Percentiles rank a stretch among this genome's conserved stretches.
These are phyloP conservation scores for Anorthoa munda DNA, from an alignment of 2,888 invertebrate species.

Conservation along the genomic window DNA sequence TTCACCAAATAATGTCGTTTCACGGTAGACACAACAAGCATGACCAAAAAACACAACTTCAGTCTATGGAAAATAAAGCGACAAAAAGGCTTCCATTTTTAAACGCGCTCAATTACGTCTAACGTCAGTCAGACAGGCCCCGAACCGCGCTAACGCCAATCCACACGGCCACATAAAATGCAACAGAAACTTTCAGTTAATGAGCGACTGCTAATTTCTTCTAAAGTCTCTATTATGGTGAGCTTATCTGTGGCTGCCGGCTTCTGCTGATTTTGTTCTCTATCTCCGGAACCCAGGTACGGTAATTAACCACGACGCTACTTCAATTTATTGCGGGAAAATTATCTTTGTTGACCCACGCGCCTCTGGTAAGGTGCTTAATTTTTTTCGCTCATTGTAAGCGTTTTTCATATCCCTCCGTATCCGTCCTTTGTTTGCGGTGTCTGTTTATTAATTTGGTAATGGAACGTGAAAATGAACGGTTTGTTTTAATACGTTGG, in stretches of 20 bases:
- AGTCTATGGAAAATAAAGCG: constrained; percentile 46
- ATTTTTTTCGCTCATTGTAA: constrained; percentile 79
- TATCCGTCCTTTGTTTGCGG: constrained; percentile 64
- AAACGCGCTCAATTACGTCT: constrained; percentile 56
- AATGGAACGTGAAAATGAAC: constrained; percentile 60
- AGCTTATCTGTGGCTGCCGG: constrained; percentile 76
- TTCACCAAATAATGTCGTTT: constrained; percentile 2
- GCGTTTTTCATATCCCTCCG: constrained; percentile 74
- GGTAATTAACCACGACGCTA: constrained; percentile 81
- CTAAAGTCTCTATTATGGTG: constrained; percentile 79
- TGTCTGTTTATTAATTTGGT: constrained; percentile 74
- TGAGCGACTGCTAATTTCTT: constrained; percentile 83
- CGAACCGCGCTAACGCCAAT: constrained; percentile 66
- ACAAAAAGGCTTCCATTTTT: constrained; percentile 51
- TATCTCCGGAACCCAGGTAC: constrained; percentile 79
- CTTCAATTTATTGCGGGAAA: constrained; percentile 83
- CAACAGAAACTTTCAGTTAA: constrained; percentile 73
- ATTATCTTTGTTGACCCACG: constrained; percentile 88
- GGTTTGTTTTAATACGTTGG: constrained; percentile 55
- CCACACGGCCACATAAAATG: constrained; percentile 57
- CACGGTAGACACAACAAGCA: constrained; percentile 23
- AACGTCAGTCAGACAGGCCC: constrained; percentile 31
- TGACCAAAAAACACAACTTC: constrained; percentile 23
- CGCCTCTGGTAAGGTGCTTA: constrained; percentile 77
- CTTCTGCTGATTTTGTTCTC: constrained; percentile 75